A percentile compares a stretch with the other conserved stretches of the same genome.
phyloP scores from a whole-genome alignment of 2,113 vertebrate genomes.

The Leptosomus discolor region DNA sequence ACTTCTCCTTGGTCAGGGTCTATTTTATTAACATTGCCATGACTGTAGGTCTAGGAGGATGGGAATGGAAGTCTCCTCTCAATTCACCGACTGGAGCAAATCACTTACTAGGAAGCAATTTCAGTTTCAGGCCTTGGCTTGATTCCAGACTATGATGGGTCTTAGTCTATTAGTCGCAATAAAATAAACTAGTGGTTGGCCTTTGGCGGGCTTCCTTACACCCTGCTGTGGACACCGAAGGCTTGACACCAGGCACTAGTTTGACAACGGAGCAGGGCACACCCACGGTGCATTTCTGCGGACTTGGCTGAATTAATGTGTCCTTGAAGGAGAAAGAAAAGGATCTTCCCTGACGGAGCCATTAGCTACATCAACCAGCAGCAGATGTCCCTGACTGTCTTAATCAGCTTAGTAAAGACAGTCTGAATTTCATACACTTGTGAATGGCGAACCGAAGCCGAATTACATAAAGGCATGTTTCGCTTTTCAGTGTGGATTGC shows the following conservation, averaged over 20 bases:
- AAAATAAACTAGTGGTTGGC: neutral
- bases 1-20: neutral
- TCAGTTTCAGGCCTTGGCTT: neutral
- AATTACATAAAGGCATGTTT: neutral
- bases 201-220: neutral
- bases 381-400: neutral
- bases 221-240: neutral
- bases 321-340: neutral
- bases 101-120: conserved; percentile 5
- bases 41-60: neutral
- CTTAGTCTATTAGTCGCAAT: neutral
- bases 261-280: neutral
- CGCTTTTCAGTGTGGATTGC: neutral
- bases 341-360: neutral
- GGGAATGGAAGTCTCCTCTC: neutral
- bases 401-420: neutral
- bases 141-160: neutral
- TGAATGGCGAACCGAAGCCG: neutral
- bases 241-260: neutral
- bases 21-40: neutral
- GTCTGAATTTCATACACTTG: neutral
- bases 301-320: neutral
- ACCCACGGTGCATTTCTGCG: neutral
- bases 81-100: neutral
- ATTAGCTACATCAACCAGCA: neutral